Conservation (phyloP, 2,888 invertebrate genomes). For the Sphinx pinastri region DNA sequence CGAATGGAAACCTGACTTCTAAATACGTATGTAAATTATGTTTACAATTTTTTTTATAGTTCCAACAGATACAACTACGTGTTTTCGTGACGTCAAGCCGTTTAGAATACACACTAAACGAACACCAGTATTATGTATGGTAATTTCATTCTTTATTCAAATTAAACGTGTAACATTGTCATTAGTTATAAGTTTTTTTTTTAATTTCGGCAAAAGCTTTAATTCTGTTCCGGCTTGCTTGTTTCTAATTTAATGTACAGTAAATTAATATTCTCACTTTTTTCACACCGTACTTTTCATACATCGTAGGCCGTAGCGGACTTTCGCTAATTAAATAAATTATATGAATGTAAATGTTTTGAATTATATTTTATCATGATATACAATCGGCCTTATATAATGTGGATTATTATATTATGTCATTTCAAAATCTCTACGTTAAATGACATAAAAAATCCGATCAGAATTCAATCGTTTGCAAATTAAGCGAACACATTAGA, state of each 20-base stretch:
- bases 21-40: constrained; percentile 18
- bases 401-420: too few species aligned
- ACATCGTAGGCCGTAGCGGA: background rate
- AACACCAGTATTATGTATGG: constrained; percentile 16
- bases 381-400: too few species aligned
- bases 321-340: background rate
- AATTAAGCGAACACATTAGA: constrained; percentile 1
- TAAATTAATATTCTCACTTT: background rate
- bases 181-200: background rate
- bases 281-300: background rate
- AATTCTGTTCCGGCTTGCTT: constrained; percentile 20
- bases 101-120: constrained; percentile 15
- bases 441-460: background rate
- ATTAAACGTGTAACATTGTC: constrained; percentile 24
- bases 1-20: constrained; percentile 1
- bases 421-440: background rate
- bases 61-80: constrained; percentile 13
- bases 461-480: background rate
- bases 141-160: constrained; percentile 23
- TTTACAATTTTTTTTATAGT: constrained; percentile 23
- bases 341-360: too few species aligned
- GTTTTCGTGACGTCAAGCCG: constrained; percentile 2
- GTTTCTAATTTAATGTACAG: constrained; percentile 5
- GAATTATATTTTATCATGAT: too few species aligned
- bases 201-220: constrained; percentile 18